Percentiles rank a stretch among this genome's conserved stretches.
Conservation (phyloP, 2,797 vertebrate genomes). For the Thripadectes ignobilis region DNA sequence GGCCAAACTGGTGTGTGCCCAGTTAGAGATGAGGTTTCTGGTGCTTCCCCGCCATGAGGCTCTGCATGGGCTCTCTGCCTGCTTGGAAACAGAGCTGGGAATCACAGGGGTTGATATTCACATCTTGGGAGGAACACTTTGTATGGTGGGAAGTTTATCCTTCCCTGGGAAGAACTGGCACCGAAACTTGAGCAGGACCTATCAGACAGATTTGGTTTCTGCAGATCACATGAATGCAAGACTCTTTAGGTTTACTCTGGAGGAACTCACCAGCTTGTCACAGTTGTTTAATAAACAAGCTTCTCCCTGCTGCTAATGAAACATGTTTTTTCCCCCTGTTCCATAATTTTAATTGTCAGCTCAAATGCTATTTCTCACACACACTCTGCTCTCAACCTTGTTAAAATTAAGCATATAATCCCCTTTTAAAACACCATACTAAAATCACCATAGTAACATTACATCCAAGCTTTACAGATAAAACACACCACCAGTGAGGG, state of each 20-base stretch:
- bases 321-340: not conserved
- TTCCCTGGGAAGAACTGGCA: not conserved
- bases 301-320: conserved; percentile 30
- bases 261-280: conserved; percentile 29
- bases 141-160: not conserved
- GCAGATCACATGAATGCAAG: not conserved
- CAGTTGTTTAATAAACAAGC: conserved; percentile 53
- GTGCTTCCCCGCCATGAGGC: not conserved
- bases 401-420: conserved; percentile 82
- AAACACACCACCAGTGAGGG: conserved; percentile 63
- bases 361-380: conserved; percentile 70
- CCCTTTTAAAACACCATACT: conserved; percentile 73
- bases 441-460: conserved; percentile 79
- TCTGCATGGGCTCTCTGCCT: not conserved
- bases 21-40: not conserved
- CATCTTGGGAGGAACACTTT: not conserved
- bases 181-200: not conserved
- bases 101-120: no score
- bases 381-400: conserved; percentile 70
- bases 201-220: not conserved
- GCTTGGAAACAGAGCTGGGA: not conserved
- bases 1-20: not conserved
- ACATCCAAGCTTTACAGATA: conserved; percentile 71
- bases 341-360: conserved; percentile 72
- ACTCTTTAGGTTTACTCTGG: not conserved